These are phyloP conservation scores for Poecile montanus DNA, from an alignment of 2,797 vertebrate species.

Conservation along the genomic window DNA sequence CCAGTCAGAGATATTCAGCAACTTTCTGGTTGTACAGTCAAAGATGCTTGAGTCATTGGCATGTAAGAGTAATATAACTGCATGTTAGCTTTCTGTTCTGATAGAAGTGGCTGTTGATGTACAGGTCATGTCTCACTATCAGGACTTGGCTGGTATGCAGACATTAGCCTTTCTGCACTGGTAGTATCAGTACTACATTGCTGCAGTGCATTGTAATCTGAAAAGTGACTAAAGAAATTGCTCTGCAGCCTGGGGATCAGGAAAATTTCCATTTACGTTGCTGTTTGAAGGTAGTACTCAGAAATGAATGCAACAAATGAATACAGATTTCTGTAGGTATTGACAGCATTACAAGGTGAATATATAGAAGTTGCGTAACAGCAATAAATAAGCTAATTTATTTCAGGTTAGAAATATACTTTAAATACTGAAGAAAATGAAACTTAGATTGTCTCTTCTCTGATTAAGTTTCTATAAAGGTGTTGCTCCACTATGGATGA, in stretches of 20 bases:
- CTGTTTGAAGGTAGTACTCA: not conserved
- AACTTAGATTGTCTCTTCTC: not conserved
- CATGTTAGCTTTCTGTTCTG: slow-evolving; percentile 81
- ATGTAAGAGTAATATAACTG: slow-evolving; percentile 93
- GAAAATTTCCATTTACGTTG: not conserved
- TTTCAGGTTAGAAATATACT: not conserved
- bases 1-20: slow-evolving; percentile 81
- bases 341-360: not conserved
- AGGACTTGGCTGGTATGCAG: slow-evolving; percentile 81
- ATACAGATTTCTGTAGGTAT: not conserved
- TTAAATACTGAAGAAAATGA: not conserved
- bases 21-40: slow-evolving; percentile 89
- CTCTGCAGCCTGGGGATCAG: not conserved
- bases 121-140: slow-evolving; percentile 73
- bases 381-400: not conserved
- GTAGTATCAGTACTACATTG: not conserved
- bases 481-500: slow-evolving; percentile 97
- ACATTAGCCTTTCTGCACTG: slow-evolving; percentile 67
- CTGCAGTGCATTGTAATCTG: not conserved
- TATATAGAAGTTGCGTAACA: not conserved
- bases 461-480: slow-evolving; percentile 94
- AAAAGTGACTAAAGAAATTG: not conserved
- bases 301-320: not conserved
- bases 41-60: slow-evolving; percentile 98
- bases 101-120: slow-evolving; percentile 74